phyloP scores from a whole-genome alignment of 2,888 invertebrate genomes.

The Drosophila falleni region DNA sequence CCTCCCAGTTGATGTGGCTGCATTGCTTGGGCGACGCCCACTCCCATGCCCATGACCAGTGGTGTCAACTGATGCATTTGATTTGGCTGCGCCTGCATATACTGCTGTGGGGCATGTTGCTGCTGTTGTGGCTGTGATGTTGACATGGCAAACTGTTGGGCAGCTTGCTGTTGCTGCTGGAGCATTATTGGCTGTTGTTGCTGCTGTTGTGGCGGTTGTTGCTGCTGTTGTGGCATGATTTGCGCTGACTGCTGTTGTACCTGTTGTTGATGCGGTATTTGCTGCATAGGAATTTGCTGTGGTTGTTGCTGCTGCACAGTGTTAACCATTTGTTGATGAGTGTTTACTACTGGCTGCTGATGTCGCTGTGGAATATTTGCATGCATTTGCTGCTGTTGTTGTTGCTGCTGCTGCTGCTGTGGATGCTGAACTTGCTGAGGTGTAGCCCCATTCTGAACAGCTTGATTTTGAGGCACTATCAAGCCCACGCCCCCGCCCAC shows the following conservation, averaged over 20 bases:
- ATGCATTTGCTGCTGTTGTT: constrained; percentile 45
- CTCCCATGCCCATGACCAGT: constrained; percentile 55
- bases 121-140: constrained; percentile 57
- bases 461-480: constrained; percentile 53
- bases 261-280: constrained; percentile 58
- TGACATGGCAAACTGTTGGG: constrained; percentile 60
- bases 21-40: constrained; percentile 49
- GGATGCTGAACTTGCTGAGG: constrained; percentile 48
- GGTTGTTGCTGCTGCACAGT: constrained; percentile 46
- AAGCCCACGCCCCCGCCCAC: constrained; percentile 30
- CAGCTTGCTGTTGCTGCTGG: constrained; percentile 48
- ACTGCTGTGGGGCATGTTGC: constrained; percentile 41
- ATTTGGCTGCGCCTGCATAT: constrained; percentile 66
- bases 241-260: constrained; percentile 48
- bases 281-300: constrained; percentile 40
- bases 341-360: constrained; percentile 22
- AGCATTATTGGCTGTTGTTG: constrained; percentile 50
- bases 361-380: constrained; percentile 52
- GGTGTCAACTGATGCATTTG: constrained; percentile 66
- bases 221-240: constrained; percentile 46
- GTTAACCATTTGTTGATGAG: constrained; percentile 53
- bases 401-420: constrained; percentile 46
- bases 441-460: constrained; percentile 47
- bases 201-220: constrained; percentile 32
- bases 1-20: constrained; percentile 56